Percentiles rank a stretch among this genome's conserved stretches.
These are phyloP conservation scores for Lanius collurio DNA, from an alignment of 2,113 vertebrate species.

Conservation along the genomic window DNA sequence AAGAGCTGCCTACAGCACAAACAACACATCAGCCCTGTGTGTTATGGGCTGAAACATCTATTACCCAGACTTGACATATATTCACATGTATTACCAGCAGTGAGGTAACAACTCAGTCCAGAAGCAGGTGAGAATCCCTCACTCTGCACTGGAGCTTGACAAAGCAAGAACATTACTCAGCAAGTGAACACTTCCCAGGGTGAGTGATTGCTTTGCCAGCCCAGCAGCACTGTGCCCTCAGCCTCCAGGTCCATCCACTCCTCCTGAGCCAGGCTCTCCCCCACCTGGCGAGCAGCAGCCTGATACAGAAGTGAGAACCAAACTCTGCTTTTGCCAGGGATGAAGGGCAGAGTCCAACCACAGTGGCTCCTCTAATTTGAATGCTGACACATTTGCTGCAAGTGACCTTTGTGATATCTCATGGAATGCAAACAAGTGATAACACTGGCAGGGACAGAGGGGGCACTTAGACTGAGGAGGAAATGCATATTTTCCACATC, in stretches of 20 bases:
- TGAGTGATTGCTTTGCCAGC: not conserved
- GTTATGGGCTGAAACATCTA: not conserved
- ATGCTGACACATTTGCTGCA: not conserved
- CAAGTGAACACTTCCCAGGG: not conserved
- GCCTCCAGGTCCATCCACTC: not conserved
- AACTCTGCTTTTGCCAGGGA: not conserved
- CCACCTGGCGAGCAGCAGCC: not conserved
- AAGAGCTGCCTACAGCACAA: not conserved
- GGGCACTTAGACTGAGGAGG: slow-evolving; percentile 73
- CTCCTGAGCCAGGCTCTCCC: not conserved
- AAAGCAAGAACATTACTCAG: not conserved
- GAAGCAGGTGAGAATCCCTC: not conserved
- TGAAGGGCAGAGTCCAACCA: not conserved
- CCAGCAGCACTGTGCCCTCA: not conserved
- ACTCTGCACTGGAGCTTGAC: not conserved
- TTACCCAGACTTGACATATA: not conserved
- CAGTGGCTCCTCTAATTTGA: not conserved
- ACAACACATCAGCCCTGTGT: not conserved
- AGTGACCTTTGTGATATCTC: slow-evolving; percentile 8
- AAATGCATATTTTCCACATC: slow-evolving; percentile 84
- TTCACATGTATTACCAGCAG: not conserved
- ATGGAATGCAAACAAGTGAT: slow-evolving; percentile 35
- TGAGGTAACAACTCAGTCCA: not conserved
- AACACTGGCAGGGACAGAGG: slow-evolving; percentile 36
- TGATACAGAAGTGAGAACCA: not conserved